Base-by-base conservation (phyloP, 2,888 invertebrate genomes). In the Helleia helle region DNA sequence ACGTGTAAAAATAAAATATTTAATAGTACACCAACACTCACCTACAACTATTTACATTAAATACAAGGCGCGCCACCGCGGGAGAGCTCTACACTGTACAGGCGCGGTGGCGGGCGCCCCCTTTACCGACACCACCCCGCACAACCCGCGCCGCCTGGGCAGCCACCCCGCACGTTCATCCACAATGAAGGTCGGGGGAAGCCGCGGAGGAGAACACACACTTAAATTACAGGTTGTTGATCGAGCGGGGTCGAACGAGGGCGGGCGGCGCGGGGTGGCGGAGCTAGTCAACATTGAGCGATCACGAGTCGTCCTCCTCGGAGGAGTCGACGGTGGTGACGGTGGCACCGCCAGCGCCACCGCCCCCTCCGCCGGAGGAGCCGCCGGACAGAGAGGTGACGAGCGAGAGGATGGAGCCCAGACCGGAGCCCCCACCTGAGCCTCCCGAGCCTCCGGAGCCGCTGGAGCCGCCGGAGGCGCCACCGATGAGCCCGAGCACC, bases 361-460 rank as follows among this genome's bases (percentile, higher is more conserved):
- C 58, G 41, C 60, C 68, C 46, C 72, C 77, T 25, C 57, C 58
- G 36, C 87, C 84, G 41, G 86, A 77, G 36, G 77, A 72, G 25
- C 81, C 80, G 44, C 83, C 81, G 36, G 83, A 83, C 42, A 84
- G 67, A 30, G 83, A 83, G 39, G 83, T 80, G 44, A 81, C 76
- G 28, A 84, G 71, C 47, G 80, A 79, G 43, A 84, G 62, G 59
- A 83, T 72, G 54, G 83, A 83, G 62, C 83, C 81, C 50, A 83
- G 71, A 8, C 80, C 66, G 27, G 51, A 48, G 41, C 56, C 54
- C 41, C 53, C 51, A 24, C 62, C 62, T 36, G 80, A 80, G 46
- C 80, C 75, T 47, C 87, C 83, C 53, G 85, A 76, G 54, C 87
- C 87, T 40, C 87, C 76, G 25, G 89, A 87, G 44, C 87, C 80